Conservation (phyloP, 2,888 invertebrate species). For the Drosophila birchii region DNA sequence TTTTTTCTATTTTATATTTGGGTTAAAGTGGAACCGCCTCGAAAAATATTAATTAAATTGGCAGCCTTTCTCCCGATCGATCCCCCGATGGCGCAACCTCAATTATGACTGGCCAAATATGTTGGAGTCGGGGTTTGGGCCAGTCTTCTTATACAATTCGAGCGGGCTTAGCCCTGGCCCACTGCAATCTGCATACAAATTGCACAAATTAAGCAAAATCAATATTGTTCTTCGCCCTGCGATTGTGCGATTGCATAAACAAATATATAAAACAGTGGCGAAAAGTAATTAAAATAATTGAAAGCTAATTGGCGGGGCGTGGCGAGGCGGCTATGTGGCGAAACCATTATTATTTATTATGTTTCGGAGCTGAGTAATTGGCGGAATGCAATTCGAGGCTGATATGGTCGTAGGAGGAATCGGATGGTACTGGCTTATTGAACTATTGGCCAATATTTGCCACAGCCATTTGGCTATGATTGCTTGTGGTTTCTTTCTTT, state of each 20-base stretch:
- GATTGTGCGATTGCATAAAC: slow-evolving; percentile 38
- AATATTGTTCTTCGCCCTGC: slow-evolving; percentile 29
- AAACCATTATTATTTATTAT: slow-evolving; percentile 23
- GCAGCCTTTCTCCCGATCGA: slow-evolving; percentile 36
- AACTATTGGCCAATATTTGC: slow-evolving; percentile 51
- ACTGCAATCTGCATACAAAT: slow-evolving; percentile 69
- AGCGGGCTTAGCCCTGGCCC: slow-evolving; percentile 50
- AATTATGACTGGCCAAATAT: slow-evolving; percentile 41
- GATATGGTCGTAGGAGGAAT: slow-evolving; percentile 40
- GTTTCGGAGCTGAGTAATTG: slow-evolving; percentile 17
- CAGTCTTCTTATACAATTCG: slow-evolving; percentile 30
- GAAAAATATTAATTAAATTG: slow-evolving; percentile 37
- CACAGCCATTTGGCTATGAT: slow-evolving; percentile 17
- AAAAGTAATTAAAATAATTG: slow-evolving; percentile 20
- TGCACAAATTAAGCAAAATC: slow-evolving; percentile 57
- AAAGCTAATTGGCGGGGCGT: slow-evolving; percentile 20
- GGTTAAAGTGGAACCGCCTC: slow-evolving; percentile 33
- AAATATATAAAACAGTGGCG: slow-evolving; percentile 9
- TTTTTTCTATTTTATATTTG: slow-evolving; percentile 14
- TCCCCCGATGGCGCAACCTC: slow-evolving; percentile 42
- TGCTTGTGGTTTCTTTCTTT: slow-evolving; percentile 9
- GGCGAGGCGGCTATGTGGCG: slow-evolving; percentile 1
- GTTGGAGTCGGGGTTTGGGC: slow-evolving; percentile 1
- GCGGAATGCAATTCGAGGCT: slow-evolving; percentile 30
- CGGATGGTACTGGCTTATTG: slow-evolving; percentile 45